Evolutionary conservation across 2,797 vertebrate species (phyloP), one percentile per base, ranked within the genome.

Genomic region (Hylomyscus alleni): DNA sequence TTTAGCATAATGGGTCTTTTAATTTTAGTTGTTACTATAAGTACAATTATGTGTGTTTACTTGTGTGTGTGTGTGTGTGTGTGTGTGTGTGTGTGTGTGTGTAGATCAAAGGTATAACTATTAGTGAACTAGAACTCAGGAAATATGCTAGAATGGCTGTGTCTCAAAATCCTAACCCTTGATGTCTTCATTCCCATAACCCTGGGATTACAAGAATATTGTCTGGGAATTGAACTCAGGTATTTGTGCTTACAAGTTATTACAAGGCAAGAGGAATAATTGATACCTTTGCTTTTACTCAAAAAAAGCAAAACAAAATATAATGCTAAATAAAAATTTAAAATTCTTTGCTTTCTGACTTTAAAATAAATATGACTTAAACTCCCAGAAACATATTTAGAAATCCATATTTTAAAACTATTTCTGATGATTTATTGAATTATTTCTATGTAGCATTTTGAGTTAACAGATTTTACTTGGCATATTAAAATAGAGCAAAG

Each of bases 401-500:
- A 94, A 6, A 93, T 17, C 14, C 77, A 78, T 83, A 83, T 93
- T 95, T 96, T 60, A 84, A 96, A 67, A 80, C 1, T 78, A 93
- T 96, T 90, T 44, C 62, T 0, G 26, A 77, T 86, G 20, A 81
- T 54, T 77, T 75, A 1, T 80, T 93, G 44, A 29, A 24, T 76
- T 58, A 87, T 14, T 17, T 20, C 1, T 83, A 2, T 75, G 3
- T 62, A 37, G 6, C 73, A 19, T 90, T 34, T 95, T 54, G n/a
- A 29, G 62, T 89, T 58, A 92, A 47, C 77, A 90, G 19, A 50
- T 7, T 89, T 85, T 72, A 78, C 73, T 94, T 22, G 40, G 31
- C 0, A 47, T 62, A 82, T 62, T n/a, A 69, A 95, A 60, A 72
- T 3, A 92, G 65, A 52, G 4, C 34, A 15, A 56, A 47, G 6